These are phyloP conservation scores for Cherax quadricarinatus DNA, from an alignment of 1,140 invertebrate species.

Conservation along the genomic window DNA sequence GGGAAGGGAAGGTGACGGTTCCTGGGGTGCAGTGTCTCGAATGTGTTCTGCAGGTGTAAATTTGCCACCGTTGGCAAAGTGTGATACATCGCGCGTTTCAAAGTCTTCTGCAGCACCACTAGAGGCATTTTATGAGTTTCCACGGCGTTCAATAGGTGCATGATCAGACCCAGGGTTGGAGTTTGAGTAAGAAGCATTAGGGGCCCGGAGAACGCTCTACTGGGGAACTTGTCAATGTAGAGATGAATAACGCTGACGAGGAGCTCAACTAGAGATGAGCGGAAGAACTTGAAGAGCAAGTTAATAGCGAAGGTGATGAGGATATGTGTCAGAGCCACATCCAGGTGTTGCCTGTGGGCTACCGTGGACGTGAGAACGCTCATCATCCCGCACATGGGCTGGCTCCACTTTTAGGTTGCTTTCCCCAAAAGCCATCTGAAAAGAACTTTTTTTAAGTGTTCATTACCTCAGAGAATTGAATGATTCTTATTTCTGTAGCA, in stretches of 20 bases:
- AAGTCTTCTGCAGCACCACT: not conserved
- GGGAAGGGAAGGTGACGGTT: no score
- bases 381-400: no score
- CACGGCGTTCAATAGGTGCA: not conserved
- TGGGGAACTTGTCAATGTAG: not conserved
- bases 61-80: no score
- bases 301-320: slow-evolving; percentile 9
- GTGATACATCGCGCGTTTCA: no score
- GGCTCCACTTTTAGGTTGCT: no score
- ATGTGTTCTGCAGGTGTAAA: no score
- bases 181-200: no score
- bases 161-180: not conserved
- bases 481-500: no score
- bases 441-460: no score
- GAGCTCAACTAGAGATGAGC: not conserved
- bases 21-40: no score
- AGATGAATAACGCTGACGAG: not conserved
- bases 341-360: not conserved
- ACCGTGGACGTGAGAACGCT: not conserved
- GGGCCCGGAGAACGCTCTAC: not conserved
- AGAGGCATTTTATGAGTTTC: not conserved
- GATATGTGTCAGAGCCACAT: slow-evolving; percentile 13
- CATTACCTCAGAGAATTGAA: no score
- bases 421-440: no score
- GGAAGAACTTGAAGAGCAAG: not conserved